Evolutionary conservation across 2,797 vertebrate genomes (phyloP), one percentile per base, ranked within the genome.

Genomic region (Otolemur crassicaudatus): DNA sequence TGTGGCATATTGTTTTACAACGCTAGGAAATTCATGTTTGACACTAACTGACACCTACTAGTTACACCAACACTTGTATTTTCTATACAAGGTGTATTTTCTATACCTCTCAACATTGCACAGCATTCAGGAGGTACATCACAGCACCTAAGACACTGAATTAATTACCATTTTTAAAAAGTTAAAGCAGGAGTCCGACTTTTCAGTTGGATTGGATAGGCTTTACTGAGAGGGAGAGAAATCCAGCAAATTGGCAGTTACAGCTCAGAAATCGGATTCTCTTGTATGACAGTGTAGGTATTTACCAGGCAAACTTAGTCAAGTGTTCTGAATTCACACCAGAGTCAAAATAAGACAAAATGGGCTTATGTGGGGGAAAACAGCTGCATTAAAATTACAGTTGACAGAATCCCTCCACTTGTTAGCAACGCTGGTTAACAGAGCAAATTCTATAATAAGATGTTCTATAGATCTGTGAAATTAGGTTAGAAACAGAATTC

Each of bases 61-160:
- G 81, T 29, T 40, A 88, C 58, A 85, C 7, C 75, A 94, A 94
- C 7, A 17, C 40, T 92, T 82, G 2, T 79, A 80, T 93, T 84
- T 93, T 90, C 49, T 53, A 53, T 53, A 53, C 49, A 53, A 53
- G 49, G 4, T 53, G 16, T 82, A 7, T 61, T 95, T 92, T 46
- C 34, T 79, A 0, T 49, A 94, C 73, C 20, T 96, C 67, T 92
- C 53, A 93, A 43, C 61, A 49, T 46, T 91, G 14, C 17, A 91
- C 53, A 94, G 85, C 27, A 76, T 72, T 90, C 67, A 2, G 77
- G 37, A 80, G 65, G 16, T 80, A 40, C 1, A 11, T 72, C 81
- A 40, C 37, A 90, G 56, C 25, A 79, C 19, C 67, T 49, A 83
- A 90, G 53, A 69, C 60, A 90, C 61, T 84, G 43, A 87, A 92